Base-by-base conservation (phyloP, 2,888 invertebrate genomes). In the Erynnis tages region DNA sequence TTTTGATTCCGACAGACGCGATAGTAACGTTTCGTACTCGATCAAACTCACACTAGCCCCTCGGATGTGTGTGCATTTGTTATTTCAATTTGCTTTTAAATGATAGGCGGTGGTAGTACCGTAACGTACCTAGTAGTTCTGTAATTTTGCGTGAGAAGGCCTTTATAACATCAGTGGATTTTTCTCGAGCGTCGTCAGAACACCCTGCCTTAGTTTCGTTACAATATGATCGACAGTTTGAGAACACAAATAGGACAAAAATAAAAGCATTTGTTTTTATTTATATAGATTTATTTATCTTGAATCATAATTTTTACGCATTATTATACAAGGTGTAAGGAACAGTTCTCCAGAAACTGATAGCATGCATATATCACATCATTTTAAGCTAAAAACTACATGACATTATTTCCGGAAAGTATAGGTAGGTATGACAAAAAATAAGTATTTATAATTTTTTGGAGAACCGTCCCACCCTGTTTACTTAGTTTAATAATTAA, bases 351-450 rank as follows among this genome's bases (percentile, higher is more conserved):
- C 34, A 13, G 14, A 34, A 34, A 34, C 34, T 34, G 34, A 34
- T 34, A 34, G 14, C 34, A 34, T 34, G 34, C 34, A 34, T 34
- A 34, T 34, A 34, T 34, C 34, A 34, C 34, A 34, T 34, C 16
- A 14, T 34, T 34, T 34, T 34, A 34, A 34, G 34, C 34, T 34
- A 34, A 34, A 34, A 34, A 34, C 34, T 34, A 34, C 14, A 34
- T 34, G 34, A 34, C 34, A 34, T 34, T 34, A 34, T 34, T 34
- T 34, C 34, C 14, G 34, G 34, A 34, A 34, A 34, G 34, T 34
- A 34, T n/a, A n/a, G n/a, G n/a, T n/a, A n/a, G n/a, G 32, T 32
- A 32, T 32, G 32, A 32, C 32, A 32, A 32, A 32, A 32, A 32
- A 32, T 32, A 32, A 32, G 32, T 32, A 32, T 32, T 32, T 32